These are phyloP conservation scores for Maniola jurtina DNA, from an alignment of 1,140 invertebrate species.

Conservation along the genomic window DNA sequence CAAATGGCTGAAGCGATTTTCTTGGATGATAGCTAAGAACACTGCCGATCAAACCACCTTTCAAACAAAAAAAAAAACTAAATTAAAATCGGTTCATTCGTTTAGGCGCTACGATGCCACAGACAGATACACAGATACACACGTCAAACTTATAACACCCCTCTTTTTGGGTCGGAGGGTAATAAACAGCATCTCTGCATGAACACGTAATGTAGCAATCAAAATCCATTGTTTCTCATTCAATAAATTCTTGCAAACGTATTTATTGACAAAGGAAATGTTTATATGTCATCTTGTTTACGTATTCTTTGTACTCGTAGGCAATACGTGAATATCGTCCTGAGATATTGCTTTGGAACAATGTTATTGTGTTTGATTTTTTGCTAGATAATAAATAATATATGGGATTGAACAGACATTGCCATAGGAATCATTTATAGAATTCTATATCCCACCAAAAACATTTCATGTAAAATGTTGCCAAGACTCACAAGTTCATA, in stretches of 20 bases:
- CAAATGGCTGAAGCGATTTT: too few relatives aligned
- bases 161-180: too few relatives aligned
- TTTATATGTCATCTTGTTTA: conserved; percentile 2
- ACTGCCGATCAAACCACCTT: too few relatives aligned
- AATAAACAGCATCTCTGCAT: background rate
- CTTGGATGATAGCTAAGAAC: too few relatives aligned
- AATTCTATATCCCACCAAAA: background rate
- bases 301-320: conserved; percentile 6
- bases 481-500: too few relatives aligned
- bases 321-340: conserved; percentile 7
- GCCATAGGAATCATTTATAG: background rate
- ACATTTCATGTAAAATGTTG: too few relatives aligned
- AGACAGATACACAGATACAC: too few relatives aligned
- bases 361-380: conserved; percentile 4
- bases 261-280: conserved; percentile 8
- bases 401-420: background rate
- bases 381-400: background rate
- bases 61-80: too few relatives aligned
- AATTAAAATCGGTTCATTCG: too few relatives aligned
- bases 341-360: conserved; percentile 2
- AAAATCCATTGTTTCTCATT: conserved; percentile 3
- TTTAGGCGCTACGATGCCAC: too few relatives aligned
- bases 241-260: background rate
- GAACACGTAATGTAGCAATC: conserved; percentile 7
- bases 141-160: too few relatives aligned